Evolutionary conservation across 2,113 vertebrate species (phyloP).

Genomic region (Oreocharis arfaki): DNA sequence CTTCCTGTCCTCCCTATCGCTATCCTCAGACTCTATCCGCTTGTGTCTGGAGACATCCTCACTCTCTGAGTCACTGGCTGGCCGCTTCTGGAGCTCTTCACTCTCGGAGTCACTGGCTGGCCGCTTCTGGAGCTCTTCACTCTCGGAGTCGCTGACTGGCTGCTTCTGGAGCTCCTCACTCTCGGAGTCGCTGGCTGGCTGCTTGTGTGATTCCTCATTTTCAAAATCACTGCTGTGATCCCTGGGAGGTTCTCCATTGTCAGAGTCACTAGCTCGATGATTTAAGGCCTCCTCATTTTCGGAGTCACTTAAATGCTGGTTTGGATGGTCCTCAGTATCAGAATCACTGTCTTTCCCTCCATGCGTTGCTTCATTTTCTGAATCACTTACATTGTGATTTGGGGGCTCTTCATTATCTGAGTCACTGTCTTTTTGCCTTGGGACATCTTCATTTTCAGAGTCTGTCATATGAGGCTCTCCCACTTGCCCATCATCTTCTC

Average conservation of each 20-base stretch:
- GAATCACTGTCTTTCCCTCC: conserved; percentile 78
- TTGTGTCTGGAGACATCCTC: conserved; percentile 66
- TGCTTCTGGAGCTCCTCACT: conserved; percentile 26
- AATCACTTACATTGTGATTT: conserved; percentile 66
- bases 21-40: conserved; percentile 76
- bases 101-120: conserved; percentile 60
- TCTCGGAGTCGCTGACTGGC: conserved; percentile 63
- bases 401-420: conserved; percentile 68
- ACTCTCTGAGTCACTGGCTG: conserved; percentile 55
- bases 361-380: conserved; percentile 72
- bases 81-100: conserved; percentile 7
- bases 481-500: conserved; percentile 70
- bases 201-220: conserved; percentile 48
- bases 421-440: conserved; percentile 64
- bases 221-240: conserved; percentile 76
- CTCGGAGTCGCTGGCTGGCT: conserved; percentile 62
- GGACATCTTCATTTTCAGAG: conserved; percentile 74
- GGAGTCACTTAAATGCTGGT: conserved; percentile 63
- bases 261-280: conserved; percentile 75
- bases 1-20: conserved; percentile 60
- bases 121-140: conserved; percentile 4
- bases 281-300: conserved; percentile 69
- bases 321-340: conserved; percentile 68
- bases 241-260: conserved; percentile 71
- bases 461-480: conserved; percentile 47